Evolutionary conservation across 2,113 vertebrate species (phyloP).

Genomic region (Solea solea): DNA sequence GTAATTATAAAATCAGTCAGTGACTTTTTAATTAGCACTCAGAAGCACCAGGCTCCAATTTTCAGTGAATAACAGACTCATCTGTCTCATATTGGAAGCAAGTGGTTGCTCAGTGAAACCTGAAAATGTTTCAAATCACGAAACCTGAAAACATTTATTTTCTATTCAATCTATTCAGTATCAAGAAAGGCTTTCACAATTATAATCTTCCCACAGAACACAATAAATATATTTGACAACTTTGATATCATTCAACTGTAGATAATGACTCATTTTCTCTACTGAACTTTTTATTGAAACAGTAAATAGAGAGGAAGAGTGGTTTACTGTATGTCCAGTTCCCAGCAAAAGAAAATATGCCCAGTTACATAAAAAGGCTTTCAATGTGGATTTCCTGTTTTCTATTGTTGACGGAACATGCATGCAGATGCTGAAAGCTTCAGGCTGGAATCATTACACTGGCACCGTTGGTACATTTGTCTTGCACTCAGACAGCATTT

Average conservation of each 20-base stretch:
- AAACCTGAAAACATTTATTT: slow-evolving; percentile 14
- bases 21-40: slow-evolving; percentile 65
- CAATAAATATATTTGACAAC: background rate
- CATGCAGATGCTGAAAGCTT: slow-evolving; percentile 37
- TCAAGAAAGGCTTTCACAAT: too few relatives aligned
- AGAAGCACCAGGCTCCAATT: slow-evolving; percentile 25
- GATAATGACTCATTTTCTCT: too few relatives aligned
- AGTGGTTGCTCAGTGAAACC: slow-evolving; percentile 16
- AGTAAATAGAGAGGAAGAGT: too few relatives aligned
- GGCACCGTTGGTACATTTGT: slow-evolving; percentile 58
- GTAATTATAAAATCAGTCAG: slow-evolving; percentile 45
- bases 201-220: accelerated
- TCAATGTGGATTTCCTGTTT: background rate
- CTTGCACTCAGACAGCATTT: slow-evolving; percentile 56
- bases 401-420: slow-evolving; percentile 14
- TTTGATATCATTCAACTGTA: background rate
- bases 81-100: slow-evolving; percentile 17
- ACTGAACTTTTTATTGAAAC: background rate
- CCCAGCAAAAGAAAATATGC: too few relatives aligned
- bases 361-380: too few relatives aligned
- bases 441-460: slow-evolving; percentile 47
- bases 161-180: too few relatives aligned
- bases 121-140: background rate
- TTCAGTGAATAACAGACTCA: slow-evolving; percentile 18
- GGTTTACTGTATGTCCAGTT: too few relatives aligned